Evolutionary conservation across 2,888 invertebrate genomes (phyloP).

Genomic region (Chirona hameri): DNA sequence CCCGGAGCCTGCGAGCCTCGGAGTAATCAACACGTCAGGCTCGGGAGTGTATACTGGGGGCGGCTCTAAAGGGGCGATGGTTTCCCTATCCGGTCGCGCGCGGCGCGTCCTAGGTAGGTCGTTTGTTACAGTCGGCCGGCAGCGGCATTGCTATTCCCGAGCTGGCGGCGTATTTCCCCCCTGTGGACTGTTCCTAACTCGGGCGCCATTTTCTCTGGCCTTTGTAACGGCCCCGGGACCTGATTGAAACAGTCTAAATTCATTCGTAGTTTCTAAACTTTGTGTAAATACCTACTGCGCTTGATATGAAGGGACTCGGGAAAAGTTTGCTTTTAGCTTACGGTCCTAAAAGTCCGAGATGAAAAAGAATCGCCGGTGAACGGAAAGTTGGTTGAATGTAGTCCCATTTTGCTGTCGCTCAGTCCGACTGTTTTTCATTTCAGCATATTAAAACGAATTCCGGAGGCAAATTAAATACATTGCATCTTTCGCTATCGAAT

Average conservation of each 20-base stretch:
- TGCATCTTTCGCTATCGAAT: no score
- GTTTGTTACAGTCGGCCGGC: not conserved
- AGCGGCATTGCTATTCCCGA: not conserved
- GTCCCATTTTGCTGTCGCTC: not conserved
- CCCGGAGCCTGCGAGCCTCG: not conserved
- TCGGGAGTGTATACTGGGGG: no score
- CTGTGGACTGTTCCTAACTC: not conserved
- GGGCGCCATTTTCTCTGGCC: not conserved
- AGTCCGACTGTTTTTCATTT: not conserved
- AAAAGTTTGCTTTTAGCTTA: conserved; percentile 4
- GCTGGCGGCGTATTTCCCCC: not conserved
- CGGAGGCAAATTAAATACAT: no score
- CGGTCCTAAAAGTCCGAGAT: not conserved
- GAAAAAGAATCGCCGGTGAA: not conserved
- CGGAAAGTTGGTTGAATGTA: not conserved
- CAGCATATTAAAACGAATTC: not conserved
- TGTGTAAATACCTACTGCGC: not conserved
- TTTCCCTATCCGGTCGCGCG: not conserved
- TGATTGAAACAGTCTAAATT: not conserved
- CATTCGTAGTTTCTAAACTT: conserved; percentile 4
- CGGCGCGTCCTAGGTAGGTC: not conserved
- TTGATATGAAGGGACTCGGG: not conserved
- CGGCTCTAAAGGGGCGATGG: no score
- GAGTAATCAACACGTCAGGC: not conserved
- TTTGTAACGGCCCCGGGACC: not conserved